phyloP scores from a whole-genome alignment of 2,113 vertebrate species.

The Xiphophorus couchianus region DNA sequence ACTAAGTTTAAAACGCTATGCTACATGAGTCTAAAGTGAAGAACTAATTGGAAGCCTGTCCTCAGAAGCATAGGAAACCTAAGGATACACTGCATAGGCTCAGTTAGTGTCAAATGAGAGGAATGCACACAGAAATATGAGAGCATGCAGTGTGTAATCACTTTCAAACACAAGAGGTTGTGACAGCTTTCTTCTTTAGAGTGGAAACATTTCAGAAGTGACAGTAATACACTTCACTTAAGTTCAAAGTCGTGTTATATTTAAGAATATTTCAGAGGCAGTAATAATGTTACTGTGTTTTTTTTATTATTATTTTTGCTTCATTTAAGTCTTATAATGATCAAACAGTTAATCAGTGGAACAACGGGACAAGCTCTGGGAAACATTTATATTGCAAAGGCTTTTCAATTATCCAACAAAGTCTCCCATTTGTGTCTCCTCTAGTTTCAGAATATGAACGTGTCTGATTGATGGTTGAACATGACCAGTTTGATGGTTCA shows the following conservation, averaged over 20 bases:
- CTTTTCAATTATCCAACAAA: background rate
- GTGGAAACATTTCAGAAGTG: conserved; percentile 5
- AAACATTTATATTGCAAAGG: background rate
- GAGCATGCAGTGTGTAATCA: conserved; percentile 16
- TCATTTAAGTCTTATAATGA: background rate
- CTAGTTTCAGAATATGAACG: background rate
- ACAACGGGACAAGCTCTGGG: background rate
- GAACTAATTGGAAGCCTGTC: conserved; percentile 18
- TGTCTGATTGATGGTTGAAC: background rate
- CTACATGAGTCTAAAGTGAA: conserved; percentile 25
- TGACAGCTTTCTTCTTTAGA: conserved; percentile 14
- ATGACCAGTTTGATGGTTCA: background rate
- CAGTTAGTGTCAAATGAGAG: conserved; percentile 26
- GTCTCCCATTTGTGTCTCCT: background rate
- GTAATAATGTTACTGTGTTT: background rate
- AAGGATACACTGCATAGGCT: conserved; percentile 13
- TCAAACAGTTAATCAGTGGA: background rate
- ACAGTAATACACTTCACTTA: conserved; percentile 13
- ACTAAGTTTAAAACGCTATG: conserved; percentile 19
- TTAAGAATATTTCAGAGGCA: background rate
- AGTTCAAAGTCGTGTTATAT: conserved; percentile 8
- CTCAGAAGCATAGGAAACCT: conserved; percentile 5
- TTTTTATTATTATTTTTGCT: background rate
- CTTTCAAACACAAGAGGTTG: conserved; percentile 20
- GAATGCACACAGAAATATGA: conserved; percentile 1